Base-by-base conservation (phyloP, 1,140 invertebrate species). In the Cyphomyrmex costatus region DNA sequence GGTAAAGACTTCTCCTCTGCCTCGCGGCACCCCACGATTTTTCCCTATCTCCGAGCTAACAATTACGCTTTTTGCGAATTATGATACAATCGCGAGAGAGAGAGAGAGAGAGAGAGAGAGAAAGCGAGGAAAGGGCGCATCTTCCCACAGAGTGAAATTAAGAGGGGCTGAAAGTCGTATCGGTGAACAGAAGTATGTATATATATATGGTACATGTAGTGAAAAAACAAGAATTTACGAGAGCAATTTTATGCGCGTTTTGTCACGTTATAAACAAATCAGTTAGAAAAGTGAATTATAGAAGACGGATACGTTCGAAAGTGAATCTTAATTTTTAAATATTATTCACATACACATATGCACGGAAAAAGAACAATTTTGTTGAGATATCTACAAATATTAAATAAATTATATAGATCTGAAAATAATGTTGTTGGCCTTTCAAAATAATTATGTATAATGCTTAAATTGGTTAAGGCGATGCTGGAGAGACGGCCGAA, bases 61-160 rank as follows among this genome's bases (percentile, higher is more conserved):
- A 83, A 83, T 83, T 83, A 83, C 68, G 68, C 53, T 53, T 60
- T 73, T 61, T n/a, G 68, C 68, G 53, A 83, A 83, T 83, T 83
- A 83, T 56, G 56, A 58, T 33, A 61, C 68, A 49, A 46, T 83
- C 53, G 53, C 14, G 36, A 19, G 12, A 46, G 30, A 73, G 36
- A 73, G 19, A 73, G 36, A 83, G 19, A 60, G 36, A 30, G 79
- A 60, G 7, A 46, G 5, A 68, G 12, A 24, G 12, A 24, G 36
- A 6, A 21, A 65, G 7, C 12, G 5, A 21, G 21, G n/a, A 66
- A 66, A 66, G 30, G 19, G 49, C 53, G 27, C n/a, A 49, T 61
- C 10, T 14, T 73, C 49, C 36, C 4, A 53, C 19, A 46, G 79
- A 60, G 24, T n/a, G n/a, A 83, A 83, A 83, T 83, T 83, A 73